phyloP scores from a whole-genome alignment of 2,113 vertebrate genomes.

The Cisticola juncidis region DNA sequence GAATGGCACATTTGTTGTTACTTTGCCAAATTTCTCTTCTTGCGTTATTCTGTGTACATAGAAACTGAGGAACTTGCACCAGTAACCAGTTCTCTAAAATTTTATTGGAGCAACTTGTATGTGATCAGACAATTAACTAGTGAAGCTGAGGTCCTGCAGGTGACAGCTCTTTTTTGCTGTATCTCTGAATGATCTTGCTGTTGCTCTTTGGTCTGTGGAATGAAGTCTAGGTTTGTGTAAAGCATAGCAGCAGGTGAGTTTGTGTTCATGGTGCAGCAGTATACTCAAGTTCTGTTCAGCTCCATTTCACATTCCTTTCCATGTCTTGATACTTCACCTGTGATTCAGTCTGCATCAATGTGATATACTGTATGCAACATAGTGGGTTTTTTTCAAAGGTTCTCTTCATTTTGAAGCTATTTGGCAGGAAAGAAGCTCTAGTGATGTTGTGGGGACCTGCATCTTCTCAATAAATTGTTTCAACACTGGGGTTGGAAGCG shows the following conservation, averaged over 20 bases:
- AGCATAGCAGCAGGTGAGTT: neutral
- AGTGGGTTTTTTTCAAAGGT: neutral
- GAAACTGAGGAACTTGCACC: neutral
- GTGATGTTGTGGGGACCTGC: fast-evolving
- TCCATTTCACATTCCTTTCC: neutral
- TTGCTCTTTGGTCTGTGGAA: neutral
- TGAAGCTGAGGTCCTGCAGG: neutral
- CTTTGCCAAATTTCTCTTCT: neutral
- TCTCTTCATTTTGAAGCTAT: neutral
- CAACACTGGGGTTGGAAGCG: neutral
- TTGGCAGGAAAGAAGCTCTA: neutral
- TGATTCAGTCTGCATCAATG: neutral
- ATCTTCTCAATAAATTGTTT: neutral
- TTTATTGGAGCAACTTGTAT: neutral
- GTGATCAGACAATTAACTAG: neutral
- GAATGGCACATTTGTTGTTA: neutral
- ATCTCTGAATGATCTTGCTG: neutral
- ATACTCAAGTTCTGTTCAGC: neutral
- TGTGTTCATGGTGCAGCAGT: neutral
- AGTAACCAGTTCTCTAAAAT: neutral
- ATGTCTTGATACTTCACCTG: neutral
- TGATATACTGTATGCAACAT: fast-evolving
- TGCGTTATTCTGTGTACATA: neutral
- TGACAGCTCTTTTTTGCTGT: neutral
- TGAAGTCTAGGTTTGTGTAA: neutral